A percentile compares a stretch with the other conserved stretches of the same genome.
phyloP scores from a whole-genome alignment of 2,113 vertebrate species.

The Oryzias woworae region DNA sequence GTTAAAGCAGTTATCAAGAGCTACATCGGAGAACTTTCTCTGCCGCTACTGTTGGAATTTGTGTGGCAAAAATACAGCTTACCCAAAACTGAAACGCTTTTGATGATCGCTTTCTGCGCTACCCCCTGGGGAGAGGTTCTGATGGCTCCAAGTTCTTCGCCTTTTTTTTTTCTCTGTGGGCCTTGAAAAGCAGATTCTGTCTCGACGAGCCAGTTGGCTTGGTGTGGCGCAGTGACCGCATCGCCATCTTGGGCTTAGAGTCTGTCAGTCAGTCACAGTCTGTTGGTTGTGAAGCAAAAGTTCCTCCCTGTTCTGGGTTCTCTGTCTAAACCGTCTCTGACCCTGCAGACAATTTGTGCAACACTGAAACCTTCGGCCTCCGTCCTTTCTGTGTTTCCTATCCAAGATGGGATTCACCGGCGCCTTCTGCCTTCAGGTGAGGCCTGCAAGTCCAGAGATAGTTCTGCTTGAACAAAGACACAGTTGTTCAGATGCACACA shows the following conservation, averaged over 20 bases:
- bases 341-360: conserved; percentile 52
- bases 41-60: conserved; percentile 58
- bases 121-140: conserved; percentile 41
- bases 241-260: conserved; percentile 48
- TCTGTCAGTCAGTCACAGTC: conserved; percentile 70
- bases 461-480: conserved; percentile 58
- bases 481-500: conserved; percentile 8
- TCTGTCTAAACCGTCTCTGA: conserved; percentile 46
- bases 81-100: conserved; percentile 39
- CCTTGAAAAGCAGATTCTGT: conserved; percentile 54
- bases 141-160: conserved; percentile 41
- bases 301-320: conserved; percentile 50
- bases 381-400: conserved; percentile 44
- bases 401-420: conserved; percentile 41
- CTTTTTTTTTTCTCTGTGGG: conserved; percentile 29
- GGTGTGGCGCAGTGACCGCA: conserved; percentile 63
- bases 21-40: conserved; percentile 62
- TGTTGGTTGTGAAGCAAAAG: conserved; percentile 51
- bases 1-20: conserved; percentile 62
- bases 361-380: conserved; percentile 43
- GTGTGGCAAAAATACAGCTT: conserved; percentile 33
- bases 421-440: conserved; percentile 56
- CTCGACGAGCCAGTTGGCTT: conserved; percentile 62
- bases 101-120: conserved; percentile 21
- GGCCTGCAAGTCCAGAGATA: conserved; percentile 63